Evolutionary conservation across 2,888 invertebrate species (phyloP), one percentile per base, ranked within the genome.

Genomic region (Xanthorhoe spadicearia): DNA sequence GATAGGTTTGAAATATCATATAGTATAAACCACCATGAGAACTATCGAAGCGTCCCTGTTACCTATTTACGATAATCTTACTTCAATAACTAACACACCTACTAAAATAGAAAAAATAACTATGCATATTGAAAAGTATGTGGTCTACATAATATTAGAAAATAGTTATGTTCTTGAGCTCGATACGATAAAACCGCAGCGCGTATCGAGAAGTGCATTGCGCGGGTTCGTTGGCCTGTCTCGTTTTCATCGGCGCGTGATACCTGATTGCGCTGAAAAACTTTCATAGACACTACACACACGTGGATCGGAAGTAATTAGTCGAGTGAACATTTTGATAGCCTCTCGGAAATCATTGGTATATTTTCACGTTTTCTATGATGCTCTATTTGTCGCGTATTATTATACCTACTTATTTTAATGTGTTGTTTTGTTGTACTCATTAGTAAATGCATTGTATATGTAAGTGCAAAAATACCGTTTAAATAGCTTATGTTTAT

Each of bases 231-330:
- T 83, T 87, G 85, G 74, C 86, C 89, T 86, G 83, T 88, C 87
- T 90, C 90, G 89, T 89, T 90, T 90, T 90, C 90, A 89, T 84
- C 85, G 79, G 84, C 81, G 81, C 73, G 79, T 81, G 80, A 82
- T 74, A 75, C 73, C 74, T 81, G 80, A 80, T 83, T 83, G 81
- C 82, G 81, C 70, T 86, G 85, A 87, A 87, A 85, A 85, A 86
- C 84, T 85, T 83, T 85, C 79, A 75, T 81, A 74, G 74, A 51
- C 51, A 13, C 1, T 38, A 38, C 38, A 38, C 15, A 74, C 76
- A 77, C 75, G 73, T 73, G 69, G 66, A 68, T 69, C 65, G 64
- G 52, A 74, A 74, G 69, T 66, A 73, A 75, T 74, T 70, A 57
- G 53, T 61, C 58, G 53, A 74, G 74, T 64, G 68, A 62, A 62